These are phyloP conservation scores for Agelastica alni DNA, from an alignment of 2,888 invertebrate species.

Conservation along the genomic window DNA sequence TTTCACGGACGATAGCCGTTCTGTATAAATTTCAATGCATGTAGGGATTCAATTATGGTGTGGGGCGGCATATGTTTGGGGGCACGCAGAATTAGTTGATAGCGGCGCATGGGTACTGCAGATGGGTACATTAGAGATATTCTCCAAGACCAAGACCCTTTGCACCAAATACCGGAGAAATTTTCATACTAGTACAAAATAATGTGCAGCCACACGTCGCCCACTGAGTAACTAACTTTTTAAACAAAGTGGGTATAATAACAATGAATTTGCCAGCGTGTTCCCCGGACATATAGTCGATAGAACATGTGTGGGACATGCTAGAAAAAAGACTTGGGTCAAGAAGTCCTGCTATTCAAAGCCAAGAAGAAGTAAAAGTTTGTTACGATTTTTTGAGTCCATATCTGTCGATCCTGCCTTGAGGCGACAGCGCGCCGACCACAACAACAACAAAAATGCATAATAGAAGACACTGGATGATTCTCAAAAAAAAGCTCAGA, in stretches of 20 bases:
- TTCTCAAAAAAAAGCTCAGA: too few relatives aligned
- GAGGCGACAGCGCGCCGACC: neutral
- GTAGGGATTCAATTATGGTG: too few relatives aligned
- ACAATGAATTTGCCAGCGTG: neutral
- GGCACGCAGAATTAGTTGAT: too few relatives aligned
- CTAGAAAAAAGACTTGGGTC: neutral
- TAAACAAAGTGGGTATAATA: neutral
- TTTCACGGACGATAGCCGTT: neutral
- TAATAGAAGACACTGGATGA: too few relatives aligned
- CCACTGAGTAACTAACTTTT: neutral
- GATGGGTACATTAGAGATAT: too few relatives aligned
- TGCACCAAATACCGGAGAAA: neutral
- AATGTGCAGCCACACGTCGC: neutral
- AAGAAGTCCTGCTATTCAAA: neutral
- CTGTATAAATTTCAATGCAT: too few relatives aligned
- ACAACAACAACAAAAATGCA: conserved; percentile 42
- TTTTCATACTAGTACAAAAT: neutral
- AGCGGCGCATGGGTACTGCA: too few relatives aligned
- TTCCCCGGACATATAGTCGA: neutral
- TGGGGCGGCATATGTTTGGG: too few relatives aligned
- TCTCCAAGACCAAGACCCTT: too few relatives aligned
- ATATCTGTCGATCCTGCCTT: too few relatives aligned
- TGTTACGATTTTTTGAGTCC: too few relatives aligned
- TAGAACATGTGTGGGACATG: neutral
- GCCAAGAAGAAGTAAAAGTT: neutral